Conservation (phyloP, 2,797 vertebrate genomes). For the Sebastes dallii region DNA sequence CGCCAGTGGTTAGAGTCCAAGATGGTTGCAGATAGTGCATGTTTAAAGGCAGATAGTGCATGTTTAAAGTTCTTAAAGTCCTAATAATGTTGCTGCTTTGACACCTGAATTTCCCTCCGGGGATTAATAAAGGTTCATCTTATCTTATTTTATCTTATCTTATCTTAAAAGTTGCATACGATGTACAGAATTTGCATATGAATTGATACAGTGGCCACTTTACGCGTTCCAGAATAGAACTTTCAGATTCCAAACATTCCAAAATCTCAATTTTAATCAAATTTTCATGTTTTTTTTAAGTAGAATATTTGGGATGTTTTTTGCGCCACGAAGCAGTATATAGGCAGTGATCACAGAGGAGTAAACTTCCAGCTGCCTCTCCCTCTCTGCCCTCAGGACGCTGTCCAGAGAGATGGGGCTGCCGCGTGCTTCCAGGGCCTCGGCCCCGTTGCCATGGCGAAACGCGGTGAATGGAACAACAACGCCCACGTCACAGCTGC, state of each 20-base stretch:
- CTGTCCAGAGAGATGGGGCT: conserved; percentile 85
- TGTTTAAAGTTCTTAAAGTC: too few relatives aligned
- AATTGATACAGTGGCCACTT: background rate
- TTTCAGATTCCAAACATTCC: background rate
- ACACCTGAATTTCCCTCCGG: too few relatives aligned
- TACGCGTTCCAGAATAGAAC: background rate
- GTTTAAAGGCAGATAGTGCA: too few relatives aligned
- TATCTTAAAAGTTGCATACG: conserved; percentile 53
- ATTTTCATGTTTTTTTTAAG: background rate
- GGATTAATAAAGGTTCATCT: too few relatives aligned
- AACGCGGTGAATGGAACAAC: conserved; percentile 90
- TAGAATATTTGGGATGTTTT: background rate
- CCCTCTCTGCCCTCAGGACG: conserved; percentile 76
- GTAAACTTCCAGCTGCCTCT: conserved; percentile 69
- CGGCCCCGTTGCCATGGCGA: conserved; percentile 94
- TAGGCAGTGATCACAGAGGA: conserved; percentile 29
- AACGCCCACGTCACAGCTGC: conserved; percentile 91
- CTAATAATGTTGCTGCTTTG: too few relatives aligned
- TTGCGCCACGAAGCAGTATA: background rate
- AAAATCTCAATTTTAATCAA: background rate
- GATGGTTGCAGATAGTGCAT: too few relatives aligned
- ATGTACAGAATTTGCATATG: background rate
- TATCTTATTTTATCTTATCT: rapidly evolving
- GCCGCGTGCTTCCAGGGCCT: conserved; percentile 89
- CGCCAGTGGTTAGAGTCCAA: too few relatives aligned